Evolutionary conservation across 2,888 invertebrate genomes (phyloP), one percentile per base, ranked within the genome.

Genomic region (Drosophila prolongata): DNA sequence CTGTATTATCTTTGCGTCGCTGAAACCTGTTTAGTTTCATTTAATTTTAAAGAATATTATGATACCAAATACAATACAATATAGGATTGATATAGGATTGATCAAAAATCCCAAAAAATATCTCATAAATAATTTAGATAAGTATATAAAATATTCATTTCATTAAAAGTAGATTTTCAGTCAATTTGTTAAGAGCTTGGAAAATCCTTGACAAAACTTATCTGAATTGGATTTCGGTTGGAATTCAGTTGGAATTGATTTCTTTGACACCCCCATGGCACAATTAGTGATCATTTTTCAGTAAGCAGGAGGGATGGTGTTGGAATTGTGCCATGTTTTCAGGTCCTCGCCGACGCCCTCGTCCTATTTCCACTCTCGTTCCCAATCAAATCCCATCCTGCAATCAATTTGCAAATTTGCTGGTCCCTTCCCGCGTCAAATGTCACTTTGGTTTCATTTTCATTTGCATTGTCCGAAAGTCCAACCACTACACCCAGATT

Each of bases 391-490:
- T 38, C 46, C 62, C 35, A 50, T 58, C 35, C 67, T 54, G 61
- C 56, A 89, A 84, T 84, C 87, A 89, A 88, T 90, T 90, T 88
- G 78, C 73, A 77, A 87, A 80, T 77, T 79, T 85, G 56, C 46
- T 59, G 37, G 55, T 13, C 40, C 53, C 34, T 55, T 59, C 42
- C 62, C 53, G 56, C 50, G 79, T 76, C 50, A 52, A 57, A 75
- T 81, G 79, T 82, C 86, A 73, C 46, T 85, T 67, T 71, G 64
- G 69, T 75, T 68, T 77, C 54, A 71, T 83, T 83, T 86, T 70
- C 84, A 80, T 80, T 86, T 69, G 56, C 56, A 70, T 68, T 74
- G 67, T 61, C 44, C 54, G 47, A 53, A 47, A 60, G 34, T 58
- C 27, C 34, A 30, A 30, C 30, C 30, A 30, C 56, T 14, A 9